phyloP scores from a whole-genome alignment of 2,888 invertebrate genomes.

The Campoplex nolae region DNA sequence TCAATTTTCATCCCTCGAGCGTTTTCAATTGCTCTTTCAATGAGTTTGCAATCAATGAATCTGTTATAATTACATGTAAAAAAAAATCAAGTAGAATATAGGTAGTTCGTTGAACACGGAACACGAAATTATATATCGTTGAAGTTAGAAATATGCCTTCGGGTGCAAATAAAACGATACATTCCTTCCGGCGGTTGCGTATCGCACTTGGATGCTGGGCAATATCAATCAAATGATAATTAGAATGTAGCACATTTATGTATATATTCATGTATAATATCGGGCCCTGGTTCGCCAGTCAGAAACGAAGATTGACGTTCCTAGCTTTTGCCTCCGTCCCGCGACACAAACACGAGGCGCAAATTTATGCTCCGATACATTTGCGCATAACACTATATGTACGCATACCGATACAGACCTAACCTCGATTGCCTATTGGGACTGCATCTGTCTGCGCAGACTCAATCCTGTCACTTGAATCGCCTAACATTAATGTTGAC shows the following conservation, averaged over 20 bases:
- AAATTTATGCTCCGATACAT: slow-evolving; percentile 63
- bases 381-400: background rate
- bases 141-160: background rate
- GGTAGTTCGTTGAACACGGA: too few species aligned
- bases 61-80: background rate
- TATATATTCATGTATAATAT: slow-evolving; percentile 22
- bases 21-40: background rate
- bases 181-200: slow-evolving; percentile 13
- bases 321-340: slow-evolving; percentile 37
- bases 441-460: slow-evolving; percentile 16
- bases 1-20: background rate
- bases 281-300: slow-evolving; percentile 33
- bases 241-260: background rate
- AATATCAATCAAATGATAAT: slow-evolving; percentile 47
- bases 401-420: background rate
- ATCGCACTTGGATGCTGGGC: slow-evolving; percentile 3
- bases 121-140: background rate
- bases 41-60: background rate
- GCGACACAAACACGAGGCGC: slow-evolving; percentile 22
- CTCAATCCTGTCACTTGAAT: slow-evolving; percentile 67
- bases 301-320: slow-evolving; percentile 66
- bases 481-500: slow-evolving; percentile 66
- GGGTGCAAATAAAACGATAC: background rate
- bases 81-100: background rate
- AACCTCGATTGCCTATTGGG: background rate